A percentile compares a stretch with the other conserved stretches of the same genome.
Evolutionary conservation across 2,113 vertebrate genomes (phyloP).

Genomic region (human): GRCh38 chr2:210671001-210671500

Average conservation of each 20-base stretch:
- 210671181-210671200: slow-evolving; percentile 81
- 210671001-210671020: slow-evolving; percentile 41
- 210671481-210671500: slow-evolving; percentile 57
- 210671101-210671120: slow-evolving; percentile 70
- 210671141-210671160: slow-evolving; percentile 74
- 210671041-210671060: slow-evolving; percentile 28
- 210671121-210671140: slow-evolving; percentile 64
- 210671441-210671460: slow-evolving; percentile 58
- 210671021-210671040: slow-evolving; percentile 12
- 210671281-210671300: slow-evolving; percentile 74
- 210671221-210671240: slow-evolving; percentile 73
- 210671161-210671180: slow-evolving; percentile 61
- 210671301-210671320: slow-evolving; percentile 78
- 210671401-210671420: slow-evolving; percentile 11
- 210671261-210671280: slow-evolving; percentile 79
- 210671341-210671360: slow-evolving; percentile 14
- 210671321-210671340: slow-evolving; percentile 46
- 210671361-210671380: background rate
- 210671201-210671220: slow-evolving; percentile 58
- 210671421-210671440: slow-evolving; percentile 40
- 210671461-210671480: slow-evolving; percentile 32
- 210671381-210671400: background rate
- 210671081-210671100: slow-evolving; percentile 1
- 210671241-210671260: slow-evolving; percentile 59
- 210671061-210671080: slow-evolving; percentile 55